Conservation (phyloP, 1,140 invertebrate genomes). For the Tetranychus urticae region DNA sequence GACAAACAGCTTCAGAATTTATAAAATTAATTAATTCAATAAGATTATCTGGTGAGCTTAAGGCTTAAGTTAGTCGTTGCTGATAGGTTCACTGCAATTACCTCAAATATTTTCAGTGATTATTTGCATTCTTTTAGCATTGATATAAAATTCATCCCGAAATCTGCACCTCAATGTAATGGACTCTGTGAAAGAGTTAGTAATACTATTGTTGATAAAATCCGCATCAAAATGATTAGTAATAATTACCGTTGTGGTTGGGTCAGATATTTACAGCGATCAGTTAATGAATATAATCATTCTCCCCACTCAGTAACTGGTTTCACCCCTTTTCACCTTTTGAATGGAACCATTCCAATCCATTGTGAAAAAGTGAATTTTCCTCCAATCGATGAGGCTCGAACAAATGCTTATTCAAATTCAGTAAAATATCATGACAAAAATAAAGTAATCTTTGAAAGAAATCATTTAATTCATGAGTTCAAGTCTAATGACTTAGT, state of each 20-base stretch:
- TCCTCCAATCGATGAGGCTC: not conserved
- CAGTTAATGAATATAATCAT: not conserved
- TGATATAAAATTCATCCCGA: not conserved
- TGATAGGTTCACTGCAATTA: not conserved
- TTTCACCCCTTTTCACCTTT: not conserved
- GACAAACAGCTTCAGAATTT: not conserved
- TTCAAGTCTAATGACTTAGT: not conserved
- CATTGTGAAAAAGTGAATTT: not conserved
- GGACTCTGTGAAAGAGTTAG: conserved; percentile 1
- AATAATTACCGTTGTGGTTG: not conserved
- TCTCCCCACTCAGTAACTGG: not conserved
- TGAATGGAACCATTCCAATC: not conserved
- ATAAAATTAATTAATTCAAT: not conserved
- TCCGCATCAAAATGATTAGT: conserved; percentile 1
- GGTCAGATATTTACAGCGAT: not conserved
- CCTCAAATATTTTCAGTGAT: not conserved
- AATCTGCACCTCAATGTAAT: not conserved
- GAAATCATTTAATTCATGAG: not conserved
- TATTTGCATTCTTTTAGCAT: not conserved
- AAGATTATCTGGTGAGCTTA: not conserved
- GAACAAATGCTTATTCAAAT: not conserved
- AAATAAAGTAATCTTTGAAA: not conserved
- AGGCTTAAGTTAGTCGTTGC: not conserved
- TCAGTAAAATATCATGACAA: not conserved
- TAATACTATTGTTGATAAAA: conserved; percentile 2